A percentile compares a stretch with the other conserved stretches of the same genome.
Evolutionary conservation across 2,113 vertebrate species (phyloP).

Genomic region (Dicrurus megarhynchus): DNA sequence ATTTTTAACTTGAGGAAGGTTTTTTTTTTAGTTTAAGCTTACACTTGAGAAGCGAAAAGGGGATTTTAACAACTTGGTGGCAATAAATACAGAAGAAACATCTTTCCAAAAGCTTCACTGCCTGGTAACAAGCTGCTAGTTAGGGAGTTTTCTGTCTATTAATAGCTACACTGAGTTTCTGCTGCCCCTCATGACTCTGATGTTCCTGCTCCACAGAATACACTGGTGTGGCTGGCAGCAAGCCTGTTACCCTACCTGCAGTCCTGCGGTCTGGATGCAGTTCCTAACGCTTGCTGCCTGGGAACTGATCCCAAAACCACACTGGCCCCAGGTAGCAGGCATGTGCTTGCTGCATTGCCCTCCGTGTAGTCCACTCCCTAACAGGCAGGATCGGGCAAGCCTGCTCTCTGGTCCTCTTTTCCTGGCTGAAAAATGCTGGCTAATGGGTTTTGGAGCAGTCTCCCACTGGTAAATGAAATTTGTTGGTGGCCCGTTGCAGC

Average conservation of each 20-base stretch:
- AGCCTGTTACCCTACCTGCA: background rate
- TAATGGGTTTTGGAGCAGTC: background rate
- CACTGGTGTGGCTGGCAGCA: background rate
- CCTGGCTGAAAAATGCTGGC: background rate
- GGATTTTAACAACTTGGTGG: background rate
- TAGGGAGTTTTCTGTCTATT: background rate
- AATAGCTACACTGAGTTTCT: background rate
- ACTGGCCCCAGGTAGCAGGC: background rate
- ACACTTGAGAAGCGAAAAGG: background rate
- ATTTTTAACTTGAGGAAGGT: background rate
- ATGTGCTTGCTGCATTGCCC: background rate
- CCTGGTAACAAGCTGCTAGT: background rate
- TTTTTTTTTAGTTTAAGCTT: background rate
- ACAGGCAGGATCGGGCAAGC: background rate
- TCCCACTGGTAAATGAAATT: background rate
- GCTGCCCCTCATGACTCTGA: background rate
- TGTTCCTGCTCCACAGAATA: background rate
- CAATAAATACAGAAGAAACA: background rate
- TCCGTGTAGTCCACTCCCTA: background rate
- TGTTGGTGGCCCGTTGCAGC: background rate
- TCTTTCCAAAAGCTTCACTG: background rate
- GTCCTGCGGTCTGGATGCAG: background rate
- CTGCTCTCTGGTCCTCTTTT: background rate
- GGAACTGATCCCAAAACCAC: background rate
- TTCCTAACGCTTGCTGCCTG: background rate